Base-by-base conservation (phyloP, 2,113 vertebrate genomes). In the Vulpes lagopus region DNA sequence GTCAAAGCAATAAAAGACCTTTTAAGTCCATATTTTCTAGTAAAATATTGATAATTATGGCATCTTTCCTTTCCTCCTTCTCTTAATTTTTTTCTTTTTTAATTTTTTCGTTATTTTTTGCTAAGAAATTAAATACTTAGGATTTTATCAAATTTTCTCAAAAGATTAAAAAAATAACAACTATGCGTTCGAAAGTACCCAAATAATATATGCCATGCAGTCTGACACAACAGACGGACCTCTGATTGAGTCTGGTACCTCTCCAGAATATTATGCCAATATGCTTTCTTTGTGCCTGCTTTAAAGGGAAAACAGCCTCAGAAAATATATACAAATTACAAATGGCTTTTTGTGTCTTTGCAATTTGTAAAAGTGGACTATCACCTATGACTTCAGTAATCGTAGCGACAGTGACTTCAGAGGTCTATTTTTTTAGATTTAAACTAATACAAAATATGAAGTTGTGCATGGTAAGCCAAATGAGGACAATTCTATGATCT, bases 371-470 rank as follows among this genome's bases (percentile, higher is more conserved):
- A 0, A 62, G 17, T 65, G 5, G 27, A 74, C 15, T 64, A n/a
- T 74, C 8, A 69, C 20, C 59, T 53, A 65, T 11, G 11, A 59
- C 20, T 86, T 84, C 0, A 64, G 51, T 8, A 79, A 73, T 6
- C 69, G 1, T 43, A 88, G 3, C 1, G 80, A 82, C 35, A 51
- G 0, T 59, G 14, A 82, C 1, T 83, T 81, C 30, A 89, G 92
- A 51, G 38, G 59, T 60, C 5, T 59, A 35, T 0, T 76, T 80
- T 65, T 60, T 57, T 69, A 95, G 8, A 82, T 59, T 89, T 81
- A 89, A 91, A 86, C 7, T 67, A 93, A 80, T 32, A 71, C n/a
- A 15, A 94, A 92, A 82, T 65, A 49, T 9, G 30, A 91, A 59
- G 3, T 83, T 51, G 0, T 16, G 4, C 1, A 62, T 78, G 17